Conservation (phyloP, 2,113 vertebrate species). For the Hydrochoerus hydrochaeris region DNA sequence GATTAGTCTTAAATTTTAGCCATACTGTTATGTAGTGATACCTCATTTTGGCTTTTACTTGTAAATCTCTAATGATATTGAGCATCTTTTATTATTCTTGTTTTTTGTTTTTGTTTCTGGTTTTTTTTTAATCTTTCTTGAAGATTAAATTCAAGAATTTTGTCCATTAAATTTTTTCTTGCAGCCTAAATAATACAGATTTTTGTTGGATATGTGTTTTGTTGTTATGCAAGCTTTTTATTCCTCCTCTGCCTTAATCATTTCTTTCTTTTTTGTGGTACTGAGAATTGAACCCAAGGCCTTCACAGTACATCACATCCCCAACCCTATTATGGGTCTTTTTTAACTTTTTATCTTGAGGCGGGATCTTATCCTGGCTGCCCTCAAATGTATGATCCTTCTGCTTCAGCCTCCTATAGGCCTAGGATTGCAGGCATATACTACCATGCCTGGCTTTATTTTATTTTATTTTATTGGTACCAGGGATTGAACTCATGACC, state of each 20-base stretch:
- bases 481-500: no score
- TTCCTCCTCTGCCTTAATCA: slow-evolving; percentile 11
- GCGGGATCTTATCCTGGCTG: background rate
- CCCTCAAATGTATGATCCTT: background rate
- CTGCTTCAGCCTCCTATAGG: background rate
- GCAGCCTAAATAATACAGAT: background rate
- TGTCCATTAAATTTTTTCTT: background rate
- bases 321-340: background rate
- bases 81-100: slow-evolving; percentile 32
- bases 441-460: background rate
- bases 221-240: slow-evolving; percentile 18
- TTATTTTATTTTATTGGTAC: no score
- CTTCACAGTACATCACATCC: background rate
- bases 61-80: background rate
- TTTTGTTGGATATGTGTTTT: background rate
- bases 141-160: slow-evolving; percentile 46
- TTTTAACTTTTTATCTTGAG: background rate
- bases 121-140: background rate
- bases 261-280: background rate
- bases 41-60: slow-evolving; percentile 41
- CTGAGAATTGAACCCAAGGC: background rate
- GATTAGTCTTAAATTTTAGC: slow-evolving; percentile 18
- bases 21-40: background rate
- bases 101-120: background rate
- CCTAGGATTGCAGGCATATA: background rate